Percentiles rank a stretch among this genome's conserved stretches.
phyloP scores from a whole-genome alignment of 2,888 invertebrate species.

The Drosophila leonis region DNA sequence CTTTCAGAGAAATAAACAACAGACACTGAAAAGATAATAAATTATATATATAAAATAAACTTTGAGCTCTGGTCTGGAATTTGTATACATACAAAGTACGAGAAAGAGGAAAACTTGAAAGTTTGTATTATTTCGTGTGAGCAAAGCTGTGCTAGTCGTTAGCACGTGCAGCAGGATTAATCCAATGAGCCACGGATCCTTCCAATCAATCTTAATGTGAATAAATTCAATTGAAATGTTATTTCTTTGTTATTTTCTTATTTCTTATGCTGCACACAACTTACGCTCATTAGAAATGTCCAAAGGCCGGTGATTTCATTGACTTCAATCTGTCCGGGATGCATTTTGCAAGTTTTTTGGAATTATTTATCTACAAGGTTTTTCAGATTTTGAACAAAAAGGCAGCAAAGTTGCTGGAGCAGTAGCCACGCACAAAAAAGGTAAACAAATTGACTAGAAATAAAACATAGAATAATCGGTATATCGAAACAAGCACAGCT shows the following conservation, averaged over 20 bases:
- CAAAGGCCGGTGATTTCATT: conserved; percentile 91
- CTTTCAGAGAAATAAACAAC: conserved; percentile 95
- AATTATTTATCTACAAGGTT: not conserved
- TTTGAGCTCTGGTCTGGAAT: not conserved
- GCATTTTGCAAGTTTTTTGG: conserved; percentile 38
- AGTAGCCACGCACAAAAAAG: conserved; percentile 33
- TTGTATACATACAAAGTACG: conserved; percentile 91
- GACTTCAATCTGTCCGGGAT: conserved; percentile 67
- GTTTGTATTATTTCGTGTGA: conserved; percentile 94
- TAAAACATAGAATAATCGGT: conserved; percentile 14
- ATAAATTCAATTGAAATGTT: not conserved
- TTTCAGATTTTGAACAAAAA: conserved; percentile 4
- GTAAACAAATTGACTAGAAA: conserved; percentile 30
- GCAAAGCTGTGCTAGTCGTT: conserved; percentile 91
- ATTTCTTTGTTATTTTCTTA: too few relatives aligned
- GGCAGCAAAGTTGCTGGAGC: not conserved
- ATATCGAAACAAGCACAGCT: conserved; percentile 8
- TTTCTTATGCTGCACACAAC: too few relatives aligned
- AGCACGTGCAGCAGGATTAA: conserved; percentile 91
- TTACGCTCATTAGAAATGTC: conserved; percentile 92
- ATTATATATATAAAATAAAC: not conserved
- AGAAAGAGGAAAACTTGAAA: conserved; percentile 94
- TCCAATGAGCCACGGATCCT: conserved; percentile 94
- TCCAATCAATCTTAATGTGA: conserved; percentile 92
- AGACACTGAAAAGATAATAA: conserved; percentile 88